These are phyloP conservation scores for Trissolcus basalis DNA, from an alignment of 1,140 invertebrate species.

Conservation along the genomic window DNA sequence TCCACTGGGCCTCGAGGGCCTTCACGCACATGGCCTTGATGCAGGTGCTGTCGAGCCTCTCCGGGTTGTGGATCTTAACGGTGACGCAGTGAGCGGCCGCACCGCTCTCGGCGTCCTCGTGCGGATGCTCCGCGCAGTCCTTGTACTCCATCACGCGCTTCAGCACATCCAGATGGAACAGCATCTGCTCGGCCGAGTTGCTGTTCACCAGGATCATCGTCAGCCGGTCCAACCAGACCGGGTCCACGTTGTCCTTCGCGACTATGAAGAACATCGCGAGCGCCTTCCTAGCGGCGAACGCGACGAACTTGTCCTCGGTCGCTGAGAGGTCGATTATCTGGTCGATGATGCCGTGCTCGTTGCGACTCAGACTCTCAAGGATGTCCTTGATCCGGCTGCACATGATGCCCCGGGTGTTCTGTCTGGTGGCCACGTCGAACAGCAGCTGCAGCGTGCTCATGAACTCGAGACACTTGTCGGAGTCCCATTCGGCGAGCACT, in stretches of 20 bases:
- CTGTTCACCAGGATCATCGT: constrained; percentile 72
- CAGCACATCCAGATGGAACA: constrained; percentile 89
- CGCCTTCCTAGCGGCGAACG: constrained; percentile 86
- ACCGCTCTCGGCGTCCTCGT: constrained; percentile 79
- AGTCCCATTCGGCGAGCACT: constrained; percentile 82
- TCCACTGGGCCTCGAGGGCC: constrained; percentile 89
- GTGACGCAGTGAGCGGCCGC: constrained; percentile 78
- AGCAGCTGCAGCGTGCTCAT: constrained; percentile 88
- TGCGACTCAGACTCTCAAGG: constrained; percentile 86
- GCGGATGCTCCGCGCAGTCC: constrained; percentile 86
- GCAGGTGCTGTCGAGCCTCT: constrained; percentile 86
- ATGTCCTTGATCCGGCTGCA: constrained; percentile 86
- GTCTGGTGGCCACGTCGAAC: constrained; percentile 89
- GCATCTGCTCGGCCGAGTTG: constrained; percentile 78
- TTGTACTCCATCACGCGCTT: constrained; percentile 92
- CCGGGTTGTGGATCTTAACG: constrained; percentile 83
- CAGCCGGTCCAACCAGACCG: constrained; percentile 84
- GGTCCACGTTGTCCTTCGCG: constrained; percentile 86
- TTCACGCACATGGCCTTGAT: constrained; percentile 91
- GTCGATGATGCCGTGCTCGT: constrained; percentile 88
- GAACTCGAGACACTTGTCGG: constrained; percentile 84
- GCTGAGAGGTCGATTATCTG: constrained; percentile 87
- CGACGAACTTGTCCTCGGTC: constrained; percentile 86
- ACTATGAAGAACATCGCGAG: constrained; percentile 88
- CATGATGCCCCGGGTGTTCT: constrained; percentile 86